Base-by-base conservation (phyloP, 2,888 invertebrate genomes). In the Vesta saturnalis region DNA sequence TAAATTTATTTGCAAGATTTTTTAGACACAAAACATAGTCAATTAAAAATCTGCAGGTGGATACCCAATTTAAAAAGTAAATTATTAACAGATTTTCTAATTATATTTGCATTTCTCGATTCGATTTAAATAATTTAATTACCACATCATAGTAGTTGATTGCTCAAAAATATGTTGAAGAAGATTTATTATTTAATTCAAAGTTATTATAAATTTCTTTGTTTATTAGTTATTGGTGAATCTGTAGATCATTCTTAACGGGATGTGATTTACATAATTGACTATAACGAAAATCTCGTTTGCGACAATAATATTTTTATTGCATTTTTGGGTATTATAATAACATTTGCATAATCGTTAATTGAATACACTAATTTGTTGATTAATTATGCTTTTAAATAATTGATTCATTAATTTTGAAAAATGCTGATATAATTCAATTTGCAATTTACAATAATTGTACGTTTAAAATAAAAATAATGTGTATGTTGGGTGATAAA, bases 211-310 rank as follows among this genome's bases (percentile, higher is more conserved):
- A 18, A 8, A 21, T 52, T 19, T 52, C 4, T 19, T 21, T 19
- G 21, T 52, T 18, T 21, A n/a, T 19, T 21, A 19, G 21, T 47
- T 47, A 47, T 43, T 43, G 3, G 43, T 12, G 43, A n/a, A 49
- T 18, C 47, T 52, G 19, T 19, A 52, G 19, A 18, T 52, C 18
- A 12, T 18, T 52, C 12, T 21, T 19, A 52, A 18, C 19, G 19
- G 52, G 52, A 52, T 52, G 18, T n/a, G 19, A 52, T 19, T 52
- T 52, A 19, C 52, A 52, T 52, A 52, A 52, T 52, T 52, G 19
- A 52, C 19, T 52, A 52, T n/a, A n/a, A n/a, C n/a, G n/a, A n/a
- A n/a, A n/a, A n/a, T n/a, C n/a, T n/a, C n/a, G n/a, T n/a, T n/a
- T n/a, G n/a, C n/a, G n/a, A n/a, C n/a, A n/a, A n/a, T n/a, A n/a